phyloP scores from a whole-genome alignment of 2,888 invertebrate species.

The Eupeodes latifasciatus region DNA sequence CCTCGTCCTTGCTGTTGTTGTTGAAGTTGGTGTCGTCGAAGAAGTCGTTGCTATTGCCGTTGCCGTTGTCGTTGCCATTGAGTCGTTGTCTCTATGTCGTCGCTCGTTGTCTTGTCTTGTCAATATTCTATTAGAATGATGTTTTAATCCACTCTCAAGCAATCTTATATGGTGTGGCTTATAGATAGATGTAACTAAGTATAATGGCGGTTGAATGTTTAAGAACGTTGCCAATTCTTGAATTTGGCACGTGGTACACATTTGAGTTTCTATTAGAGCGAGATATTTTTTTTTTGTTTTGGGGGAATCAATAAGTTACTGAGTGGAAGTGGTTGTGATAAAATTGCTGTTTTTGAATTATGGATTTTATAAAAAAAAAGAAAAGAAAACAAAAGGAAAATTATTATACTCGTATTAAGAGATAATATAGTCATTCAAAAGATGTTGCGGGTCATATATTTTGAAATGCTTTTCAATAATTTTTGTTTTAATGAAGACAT shows the following conservation, averaged over 20 bases:
- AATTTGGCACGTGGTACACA: slow-evolving; percentile 37
- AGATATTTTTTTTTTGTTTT: slow-evolving; percentile 12
- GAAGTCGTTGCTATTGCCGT: too few species aligned
- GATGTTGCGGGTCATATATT: too few species aligned
- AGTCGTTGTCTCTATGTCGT: too few species aligned
- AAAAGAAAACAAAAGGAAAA: neutral
- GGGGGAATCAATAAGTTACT: slow-evolving; percentile 44
- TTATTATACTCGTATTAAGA: too few species aligned
- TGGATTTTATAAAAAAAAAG: slow-evolving; percentile 5
- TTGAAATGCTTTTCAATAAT: too few species aligned
- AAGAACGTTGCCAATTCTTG: slow-evolving; percentile 47
- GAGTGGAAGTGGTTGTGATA: slow-evolving; percentile 58
- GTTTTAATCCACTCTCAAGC: slow-evolving; percentile 54
- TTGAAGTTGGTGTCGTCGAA: neutral
- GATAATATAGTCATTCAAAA: too few species aligned
- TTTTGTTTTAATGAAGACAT: too few species aligned
- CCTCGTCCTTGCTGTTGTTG: slow-evolving; percentile 1
- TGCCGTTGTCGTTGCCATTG: too few species aligned
- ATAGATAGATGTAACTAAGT: neutral
- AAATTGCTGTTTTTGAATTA: slow-evolving; percentile 41
- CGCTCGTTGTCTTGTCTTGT: neutral
- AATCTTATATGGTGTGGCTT: neutral
- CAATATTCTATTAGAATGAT: slow-evolving; percentile 49
- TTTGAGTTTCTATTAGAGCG: slow-evolving; percentile 36
- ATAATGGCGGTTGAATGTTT: slow-evolving; percentile 9